Conservation (phyloP, 2,113 vertebrate species). For the Thinocorus orbignyianus region DNA sequence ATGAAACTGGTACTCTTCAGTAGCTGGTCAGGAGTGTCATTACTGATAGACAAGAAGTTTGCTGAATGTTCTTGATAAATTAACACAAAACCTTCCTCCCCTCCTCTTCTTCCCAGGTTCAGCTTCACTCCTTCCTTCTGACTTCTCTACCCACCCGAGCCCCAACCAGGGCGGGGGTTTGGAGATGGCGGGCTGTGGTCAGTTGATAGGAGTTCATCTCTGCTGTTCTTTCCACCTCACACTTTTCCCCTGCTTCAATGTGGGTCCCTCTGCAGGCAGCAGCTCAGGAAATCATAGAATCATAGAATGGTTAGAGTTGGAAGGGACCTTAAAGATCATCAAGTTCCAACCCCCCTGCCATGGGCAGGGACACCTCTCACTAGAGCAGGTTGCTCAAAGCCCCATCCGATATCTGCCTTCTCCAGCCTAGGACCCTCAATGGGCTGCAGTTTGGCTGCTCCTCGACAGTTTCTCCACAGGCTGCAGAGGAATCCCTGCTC, state of each 20-base stretch:
- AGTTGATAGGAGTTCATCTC: neutral
- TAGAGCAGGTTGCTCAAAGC: too few species aligned
- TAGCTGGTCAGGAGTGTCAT: neutral
- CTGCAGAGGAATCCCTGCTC: neutral
- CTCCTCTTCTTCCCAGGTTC: neutral
- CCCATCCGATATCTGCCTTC: too few species aligned
- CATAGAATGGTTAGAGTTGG: too few species aligned
- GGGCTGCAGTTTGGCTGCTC: neutral
- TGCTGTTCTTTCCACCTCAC: neutral
- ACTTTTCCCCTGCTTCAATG: neutral
- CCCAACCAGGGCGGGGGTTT: neutral
- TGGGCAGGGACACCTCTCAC: too few species aligned
- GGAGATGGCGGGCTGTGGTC: neutral
- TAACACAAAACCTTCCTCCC: neutral
- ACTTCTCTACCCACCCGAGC: neutral
- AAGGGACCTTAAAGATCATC: too few species aligned
- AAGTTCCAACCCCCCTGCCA: too few species aligned
- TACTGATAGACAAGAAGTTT: neutral
- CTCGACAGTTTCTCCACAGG: neutral
- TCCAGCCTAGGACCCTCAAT: rapidly evolving
- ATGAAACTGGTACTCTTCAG: neutral
- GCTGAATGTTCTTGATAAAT: neutral
- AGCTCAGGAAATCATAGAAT: too few species aligned
- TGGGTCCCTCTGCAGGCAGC: neutral
- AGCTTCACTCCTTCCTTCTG: neutral